phyloP scores from a whole-genome alignment of 2,888 invertebrate species.

The Apomyelois bistriatella region DNA sequence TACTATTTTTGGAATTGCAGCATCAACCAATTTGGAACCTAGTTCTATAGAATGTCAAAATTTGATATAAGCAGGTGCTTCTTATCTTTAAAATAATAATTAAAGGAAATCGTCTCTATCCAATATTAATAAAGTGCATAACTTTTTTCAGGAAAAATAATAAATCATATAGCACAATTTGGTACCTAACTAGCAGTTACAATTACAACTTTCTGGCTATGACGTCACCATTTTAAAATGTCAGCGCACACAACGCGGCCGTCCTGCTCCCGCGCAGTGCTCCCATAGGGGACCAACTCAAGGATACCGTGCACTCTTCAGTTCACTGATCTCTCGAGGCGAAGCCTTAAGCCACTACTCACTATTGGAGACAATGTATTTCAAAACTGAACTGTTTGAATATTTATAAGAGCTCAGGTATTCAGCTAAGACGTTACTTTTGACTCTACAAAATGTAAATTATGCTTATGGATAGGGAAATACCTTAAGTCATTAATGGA shows the following conservation, averaged over 20 bases:
- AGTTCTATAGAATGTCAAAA: no score
- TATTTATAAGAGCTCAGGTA: conserved; percentile 13
- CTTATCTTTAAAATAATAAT: no score
- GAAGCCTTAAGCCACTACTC: conserved; percentile 44
- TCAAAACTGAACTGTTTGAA: conserved; percentile 10
- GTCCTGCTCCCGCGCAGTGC: conserved; percentile 50
- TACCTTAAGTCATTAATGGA: conserved; percentile 3
- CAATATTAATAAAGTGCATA: no score
- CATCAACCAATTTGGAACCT: no score
- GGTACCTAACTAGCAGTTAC: neutral
- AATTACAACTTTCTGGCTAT: conserved; percentile 31
- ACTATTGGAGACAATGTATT: conserved; percentile 13
- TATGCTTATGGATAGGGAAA: neutral
- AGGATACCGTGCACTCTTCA: conserved; percentile 69
- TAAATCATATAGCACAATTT: no score
- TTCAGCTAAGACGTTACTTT: conserved; percentile 12
- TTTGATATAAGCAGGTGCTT: no score
- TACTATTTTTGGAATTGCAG: no score
- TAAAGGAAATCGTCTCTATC: no score
- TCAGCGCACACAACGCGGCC: conserved; percentile 38
- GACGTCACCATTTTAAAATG: conserved; percentile 65
- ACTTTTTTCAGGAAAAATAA: no score
- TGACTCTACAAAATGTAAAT: conserved; percentile 13
- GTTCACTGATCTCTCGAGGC: conserved; percentile 65
- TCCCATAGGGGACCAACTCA: conserved; percentile 62